These are phyloP conservation scores for Ceratothoa steindachneri DNA, from an alignment of 2,888 invertebrate genomes.

Conservation along the genomic window DNA sequence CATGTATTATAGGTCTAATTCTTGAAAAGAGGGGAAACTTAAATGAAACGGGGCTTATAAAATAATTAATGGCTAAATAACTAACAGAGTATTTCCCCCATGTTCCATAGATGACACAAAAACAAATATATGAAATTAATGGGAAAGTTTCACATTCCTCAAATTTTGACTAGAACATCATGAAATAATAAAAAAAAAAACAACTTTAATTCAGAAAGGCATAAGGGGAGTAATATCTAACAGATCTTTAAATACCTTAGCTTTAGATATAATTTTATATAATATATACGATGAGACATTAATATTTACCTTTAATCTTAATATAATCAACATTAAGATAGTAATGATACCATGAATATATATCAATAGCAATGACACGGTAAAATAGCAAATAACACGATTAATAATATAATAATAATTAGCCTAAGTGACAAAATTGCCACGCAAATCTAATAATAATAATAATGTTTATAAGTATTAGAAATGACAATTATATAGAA, in stretches of 20 bases:
- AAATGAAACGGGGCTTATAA: not conserved
- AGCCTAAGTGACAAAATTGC: too few species aligned
- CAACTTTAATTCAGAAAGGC: not conserved
- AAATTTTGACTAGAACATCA: too few species aligned
- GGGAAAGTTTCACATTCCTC: too few species aligned
- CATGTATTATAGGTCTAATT: slow-evolving; percentile 7
- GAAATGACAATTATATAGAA: not conserved
- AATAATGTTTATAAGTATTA: not conserved
- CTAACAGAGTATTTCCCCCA: too few species aligned
- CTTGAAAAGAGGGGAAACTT: not conserved
- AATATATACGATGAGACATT: not conserved
- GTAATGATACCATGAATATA: not conserved
- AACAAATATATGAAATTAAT: too few species aligned
- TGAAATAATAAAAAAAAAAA: not conserved
- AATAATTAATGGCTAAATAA: too few species aligned
- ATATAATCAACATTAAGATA: not conserved
- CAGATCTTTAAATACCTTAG: slow-evolving; percentile 14
- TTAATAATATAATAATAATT: not conserved
- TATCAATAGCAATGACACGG: not conserved
- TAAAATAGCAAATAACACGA: not conserved
- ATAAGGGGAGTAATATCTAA: not conserved
- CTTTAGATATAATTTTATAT: slow-evolving; percentile 22
- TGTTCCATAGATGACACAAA: too few species aligned
- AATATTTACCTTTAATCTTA: not conserved
- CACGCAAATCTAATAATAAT: not conserved